Evolutionary conservation across 2,888 invertebrate species (phyloP), one percentile per base, ranked within the genome.

Genomic region (Sclerodermus sp.): DNA sequence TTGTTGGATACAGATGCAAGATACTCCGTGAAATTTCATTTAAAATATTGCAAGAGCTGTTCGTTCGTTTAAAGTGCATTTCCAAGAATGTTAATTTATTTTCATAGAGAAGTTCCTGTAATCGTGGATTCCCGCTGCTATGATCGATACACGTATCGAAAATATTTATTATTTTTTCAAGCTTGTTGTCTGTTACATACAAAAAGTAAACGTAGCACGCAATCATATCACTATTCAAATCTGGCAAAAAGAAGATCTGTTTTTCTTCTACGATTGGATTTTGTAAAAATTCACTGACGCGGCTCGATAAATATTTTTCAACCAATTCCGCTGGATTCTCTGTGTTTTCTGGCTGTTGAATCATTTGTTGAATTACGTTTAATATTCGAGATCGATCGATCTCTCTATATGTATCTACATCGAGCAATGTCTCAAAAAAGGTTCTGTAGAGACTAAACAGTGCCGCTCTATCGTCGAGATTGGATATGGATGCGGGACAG

Each of bases 161-260:
- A 18, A 73, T 47, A 1, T 48, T 43, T 8, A 66, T 44, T 52
- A 70, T 61, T 49, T 64, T 64, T 2, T 42, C 18, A 13, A 66
- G 49, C 34, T 64, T 49, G 0, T 44, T 54, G 32, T 67, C 51
- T 49, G 53, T 78, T 13, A 81, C 66, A 53, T 79, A 82, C 9
- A 83, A 56, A 53, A 83, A 78, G 79, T 82, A 84, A 10, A 79
- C 80, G 53, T 83, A 77, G 58, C 83, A 84, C 40, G 79, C 76
- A 9, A 83, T 73, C 74, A 81, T 81, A 57, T 84, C 83, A 12
- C 81, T 81, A 16, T 78, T 58, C 39, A 81, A 76, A 62, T 82
- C 79, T 1, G 84, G 82, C 51, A 82, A 64, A 54, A 84, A 81
- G 53, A 82, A 67, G n/a, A 42, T 47, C 18, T 68, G 60, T 14